A percentile compares a stretch with the other conserved stretches of the same genome.
Evolutionary conservation across 2,797 vertebrate genomes (phyloP).

Genomic region (Gorsachius magnificus): DNA sequence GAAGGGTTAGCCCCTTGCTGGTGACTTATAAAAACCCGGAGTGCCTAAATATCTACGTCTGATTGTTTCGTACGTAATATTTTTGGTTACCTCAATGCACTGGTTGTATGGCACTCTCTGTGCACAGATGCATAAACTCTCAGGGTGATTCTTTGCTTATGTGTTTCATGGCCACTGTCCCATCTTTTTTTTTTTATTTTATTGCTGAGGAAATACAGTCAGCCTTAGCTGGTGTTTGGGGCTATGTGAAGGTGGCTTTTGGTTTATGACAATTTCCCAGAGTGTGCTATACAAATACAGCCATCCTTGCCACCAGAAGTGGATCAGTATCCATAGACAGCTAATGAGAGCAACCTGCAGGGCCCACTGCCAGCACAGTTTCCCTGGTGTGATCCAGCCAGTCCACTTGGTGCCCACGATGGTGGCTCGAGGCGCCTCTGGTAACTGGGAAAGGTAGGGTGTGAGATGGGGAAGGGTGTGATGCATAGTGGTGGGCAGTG

Average conservation of each 20-base stretch:
- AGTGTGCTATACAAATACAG: not conserved
- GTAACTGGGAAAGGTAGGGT: not conserved
- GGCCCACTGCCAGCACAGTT: not conserved
- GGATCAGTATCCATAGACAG: not conserved
- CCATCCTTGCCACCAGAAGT: not conserved
- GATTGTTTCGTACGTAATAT: not conserved
- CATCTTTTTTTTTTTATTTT: not conserved
- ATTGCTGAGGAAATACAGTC: not conserved
- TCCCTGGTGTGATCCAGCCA: not conserved
- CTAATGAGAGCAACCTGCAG: too few relatives aligned
- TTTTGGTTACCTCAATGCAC: not conserved
- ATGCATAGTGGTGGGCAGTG: too few relatives aligned
- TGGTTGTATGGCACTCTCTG: not conserved
- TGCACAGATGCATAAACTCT: not conserved
- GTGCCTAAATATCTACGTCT: not conserved
- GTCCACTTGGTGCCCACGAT: fast-evolving
- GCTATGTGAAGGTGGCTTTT: not conserved
- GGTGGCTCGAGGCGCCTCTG: not conserved
- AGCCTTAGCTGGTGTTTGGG: not conserved
- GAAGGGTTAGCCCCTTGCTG: not conserved
- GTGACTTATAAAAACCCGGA: fast-evolving
- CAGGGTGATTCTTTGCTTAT: not conserved
- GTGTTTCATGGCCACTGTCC: not conserved
- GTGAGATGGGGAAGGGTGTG: not conserved
- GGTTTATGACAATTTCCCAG: not conserved